Base-by-base conservation (phyloP, 2,888 invertebrate genomes). In the Bedellia somnulentella region DNA sequence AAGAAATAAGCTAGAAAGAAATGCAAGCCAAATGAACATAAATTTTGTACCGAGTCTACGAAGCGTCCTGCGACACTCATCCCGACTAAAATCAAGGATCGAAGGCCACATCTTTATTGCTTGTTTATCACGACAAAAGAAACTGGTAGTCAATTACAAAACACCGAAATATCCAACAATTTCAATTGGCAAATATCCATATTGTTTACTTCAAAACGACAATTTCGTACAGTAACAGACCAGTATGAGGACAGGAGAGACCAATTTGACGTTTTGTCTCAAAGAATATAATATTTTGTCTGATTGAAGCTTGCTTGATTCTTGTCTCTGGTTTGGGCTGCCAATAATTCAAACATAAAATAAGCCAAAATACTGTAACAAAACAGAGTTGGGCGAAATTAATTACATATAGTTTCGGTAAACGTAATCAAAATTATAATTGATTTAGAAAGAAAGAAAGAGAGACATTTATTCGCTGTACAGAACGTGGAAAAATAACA, bases 61-160 rank as follows among this genome's bases (percentile, higher is more conserved):
- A 56, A 94, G 83, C 75, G 86, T 85, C 55, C 89, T 85, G 64
- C 88, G 86, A 67, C 91, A 93, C 68, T 94, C 93, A 70, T 93
- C 92, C 58, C 85, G 85, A 48, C 87, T 86, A 85, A 92, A 85
- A 75, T 93, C 89, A 45, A 88, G 75, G 40, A 86, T 77, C 66
- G 82, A 73, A 41, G 89, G 89, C 86, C 76, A 76, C 76, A 77
- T 77, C 50, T 58, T 71, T 39, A 50, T n/a, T n/a, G n/a, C n/a
- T n/a, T n/a, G n/a, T n/a, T 52, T 35, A 50, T 53, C 59, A 59
- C 57, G 45, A 44, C 45, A 55, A 48, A 49, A 43, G 45, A 55
- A 47, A 49, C 47, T 45, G 45, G 51, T n/a, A 47, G 56, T 57
- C 63, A 60, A 50, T 62, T 50, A 55, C 59, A 57, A 63, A 63